Conservation (phyloP, 2,888 invertebrate species). For the Emmelina monodactyla region DNA sequence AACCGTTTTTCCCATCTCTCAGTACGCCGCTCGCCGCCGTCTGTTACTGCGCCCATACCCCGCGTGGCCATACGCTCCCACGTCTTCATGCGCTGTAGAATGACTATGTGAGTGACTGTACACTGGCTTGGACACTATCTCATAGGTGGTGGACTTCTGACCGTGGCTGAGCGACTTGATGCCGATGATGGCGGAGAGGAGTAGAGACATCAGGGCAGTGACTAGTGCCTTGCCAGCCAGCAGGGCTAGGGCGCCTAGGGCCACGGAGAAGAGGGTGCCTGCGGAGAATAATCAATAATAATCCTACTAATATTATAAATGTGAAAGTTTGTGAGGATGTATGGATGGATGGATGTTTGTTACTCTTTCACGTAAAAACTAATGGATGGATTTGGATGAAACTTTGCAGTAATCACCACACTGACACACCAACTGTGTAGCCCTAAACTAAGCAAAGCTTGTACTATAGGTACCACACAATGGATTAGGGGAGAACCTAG, state of each 20-base stretch:
- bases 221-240: constrained; percentile 85
- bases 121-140: constrained; percentile 83
- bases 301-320: too few relatives aligned
- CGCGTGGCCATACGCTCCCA: constrained; percentile 60
- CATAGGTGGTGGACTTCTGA: constrained; percentile 80
- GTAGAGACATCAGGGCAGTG: constrained; percentile 81
- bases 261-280: constrained; percentile 78
- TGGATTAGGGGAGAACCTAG: too few relatives aligned
- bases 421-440: too few relatives aligned
- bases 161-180: constrained; percentile 76
- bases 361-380: too few relatives aligned
- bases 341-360: too few relatives aligned
- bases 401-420: too few relatives aligned
- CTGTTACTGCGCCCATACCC: constrained; percentile 58
- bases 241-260: constrained; percentile 76
- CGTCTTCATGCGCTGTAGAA: constrained; percentile 68
- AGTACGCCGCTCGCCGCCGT: constrained; percentile 22
- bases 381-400: too few relatives aligned
- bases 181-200: constrained; percentile 79
- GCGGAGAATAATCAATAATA: constrained; percentile 11
- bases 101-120: constrained; percentile 72
- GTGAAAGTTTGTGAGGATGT: too few relatives aligned
- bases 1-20: too few relatives aligned
- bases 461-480: too few relatives aligned
- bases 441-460: too few relatives aligned